Evolutionary conservation across 2,888 invertebrate genomes (phyloP).

Genomic region (Mayetiola destructor): DNA sequence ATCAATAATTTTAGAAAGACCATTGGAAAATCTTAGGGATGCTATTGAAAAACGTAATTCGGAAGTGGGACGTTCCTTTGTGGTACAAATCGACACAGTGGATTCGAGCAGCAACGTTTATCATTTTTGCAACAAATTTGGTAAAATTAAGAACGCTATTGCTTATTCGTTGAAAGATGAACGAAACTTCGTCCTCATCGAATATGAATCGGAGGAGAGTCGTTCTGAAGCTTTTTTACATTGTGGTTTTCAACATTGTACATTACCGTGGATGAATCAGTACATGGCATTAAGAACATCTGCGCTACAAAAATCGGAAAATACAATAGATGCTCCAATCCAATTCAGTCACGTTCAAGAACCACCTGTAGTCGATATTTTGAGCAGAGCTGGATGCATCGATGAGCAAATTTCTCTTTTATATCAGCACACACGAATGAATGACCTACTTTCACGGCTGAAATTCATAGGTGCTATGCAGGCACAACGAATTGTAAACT

Average conservation of each 20-base stretch:
- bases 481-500: constrained; percentile 40
- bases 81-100: neutral
- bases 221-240: neutral
- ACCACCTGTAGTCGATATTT: neutral
- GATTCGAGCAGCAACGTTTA: neutral
- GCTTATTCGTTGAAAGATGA: neutral
- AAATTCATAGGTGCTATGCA: neutral
- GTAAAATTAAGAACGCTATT: constrained; percentile 5
- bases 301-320: too few relatives aligned
- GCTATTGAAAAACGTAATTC: neutral
- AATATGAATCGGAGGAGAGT: neutral
- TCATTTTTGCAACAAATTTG: neutral
- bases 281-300: too few relatives aligned
- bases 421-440: neutral
- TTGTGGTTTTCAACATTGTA: neutral
- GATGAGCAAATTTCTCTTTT: neutral
- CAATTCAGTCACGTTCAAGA: neutral
- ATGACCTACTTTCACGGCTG: neutral
- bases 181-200: neutral
- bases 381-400: neutral
- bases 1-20: too few relatives aligned
- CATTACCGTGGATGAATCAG: neutral
- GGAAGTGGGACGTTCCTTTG: neutral
- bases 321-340: neutral
- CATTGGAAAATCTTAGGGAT: neutral